Evolutionary conservation across 2,888 invertebrate species (phyloP).

Genomic region (Hofmannophila pseudospretella): DNA sequence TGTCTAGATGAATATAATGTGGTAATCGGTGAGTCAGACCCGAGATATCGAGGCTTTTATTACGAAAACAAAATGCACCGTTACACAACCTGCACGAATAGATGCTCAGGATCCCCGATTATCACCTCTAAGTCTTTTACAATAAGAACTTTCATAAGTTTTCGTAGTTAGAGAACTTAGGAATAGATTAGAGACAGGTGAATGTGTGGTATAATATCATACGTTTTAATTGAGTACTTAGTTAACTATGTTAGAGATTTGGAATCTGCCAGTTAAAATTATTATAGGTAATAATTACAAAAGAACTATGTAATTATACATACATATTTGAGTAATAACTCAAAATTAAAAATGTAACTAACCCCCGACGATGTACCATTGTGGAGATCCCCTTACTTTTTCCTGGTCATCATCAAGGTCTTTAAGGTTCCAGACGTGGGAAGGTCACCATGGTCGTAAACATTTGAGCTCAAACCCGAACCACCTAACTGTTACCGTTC

Average conservation of each 20-base stretch:
- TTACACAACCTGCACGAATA: conserved; percentile 42
- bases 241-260: conserved; percentile 22
- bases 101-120: conserved; percentile 21
- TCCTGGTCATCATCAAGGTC: no score
- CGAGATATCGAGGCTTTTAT: conserved; percentile 55
- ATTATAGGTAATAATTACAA: conserved; percentile 20
- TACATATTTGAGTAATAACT: no score
- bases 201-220: conserved; percentile 48
- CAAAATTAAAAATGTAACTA: no score
- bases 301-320: no score
- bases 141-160: not conserved
- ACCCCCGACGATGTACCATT: no score
- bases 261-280: conserved; percentile 30
- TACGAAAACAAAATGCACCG: conserved; percentile 66
- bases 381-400: no score
- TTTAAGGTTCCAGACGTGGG: no score
- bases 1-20: conserved; percentile 63
- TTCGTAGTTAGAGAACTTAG: conserved; percentile 10
- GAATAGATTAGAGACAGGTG: conserved; percentile 52
- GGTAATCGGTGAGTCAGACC: conserved; percentile 60
- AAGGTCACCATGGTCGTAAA: no score
- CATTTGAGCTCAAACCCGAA: no score
- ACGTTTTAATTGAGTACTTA: conserved; percentile 58
- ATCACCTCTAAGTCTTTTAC: not conserved
- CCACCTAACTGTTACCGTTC: no score